These are phyloP conservation scores for Pyrocoelia pectoralis DNA, from an alignment of 2,888 invertebrate genomes.

Conservation along the genomic window DNA sequence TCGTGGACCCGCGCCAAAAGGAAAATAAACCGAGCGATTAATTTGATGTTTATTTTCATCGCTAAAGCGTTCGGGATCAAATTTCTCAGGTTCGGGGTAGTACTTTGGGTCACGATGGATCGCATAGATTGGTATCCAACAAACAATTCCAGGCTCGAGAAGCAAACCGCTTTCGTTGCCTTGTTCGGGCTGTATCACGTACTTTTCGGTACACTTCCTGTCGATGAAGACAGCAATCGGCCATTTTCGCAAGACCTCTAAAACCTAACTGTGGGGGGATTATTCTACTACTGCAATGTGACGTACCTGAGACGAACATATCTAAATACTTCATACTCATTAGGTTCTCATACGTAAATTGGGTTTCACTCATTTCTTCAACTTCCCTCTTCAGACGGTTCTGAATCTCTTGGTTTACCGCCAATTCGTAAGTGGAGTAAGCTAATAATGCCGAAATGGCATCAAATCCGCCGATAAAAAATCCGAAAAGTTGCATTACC, in stretches of 20 bases:
- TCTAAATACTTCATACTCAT: constrained; percentile 49
- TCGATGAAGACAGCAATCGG: constrained; percentile 61
- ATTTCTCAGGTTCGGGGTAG: constrained; percentile 64
- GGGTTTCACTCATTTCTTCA: constrained; percentile 23
- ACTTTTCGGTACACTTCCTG: constrained; percentile 61
- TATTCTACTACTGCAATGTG: too few relatives aligned
- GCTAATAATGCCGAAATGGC: constrained; percentile 57
- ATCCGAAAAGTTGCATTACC: constrained; percentile 62
- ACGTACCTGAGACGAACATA: constrained; percentile 38
- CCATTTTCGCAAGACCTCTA: constrained; percentile 63
- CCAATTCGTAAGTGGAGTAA: constrained; percentile 62
- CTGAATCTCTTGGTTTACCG: constrained; percentile 19
- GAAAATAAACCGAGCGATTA: constrained; percentile 61
- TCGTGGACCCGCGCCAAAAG: constrained; percentile 61
- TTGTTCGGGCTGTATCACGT: constrained; percentile 50
- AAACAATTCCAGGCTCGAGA: constrained; percentile 16
- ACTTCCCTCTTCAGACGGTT: constrained; percentile 8
- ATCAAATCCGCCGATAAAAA: constrained; percentile 61
- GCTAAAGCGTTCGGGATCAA: constrained; percentile 64
- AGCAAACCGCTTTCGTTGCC: constrained; percentile 29
- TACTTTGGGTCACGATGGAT: constrained; percentile 64
- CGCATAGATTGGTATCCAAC: constrained; percentile 61
- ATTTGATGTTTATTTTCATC: constrained; percentile 62
- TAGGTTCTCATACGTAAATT: constrained; percentile 44
- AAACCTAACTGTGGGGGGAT: constrained; percentile 22